Percentiles rank a stretch among this genome's conserved stretches.
phyloP scores from a whole-genome alignment of 2,797 vertebrate species.

The Pipistrellus pipistrellus region DNA sequence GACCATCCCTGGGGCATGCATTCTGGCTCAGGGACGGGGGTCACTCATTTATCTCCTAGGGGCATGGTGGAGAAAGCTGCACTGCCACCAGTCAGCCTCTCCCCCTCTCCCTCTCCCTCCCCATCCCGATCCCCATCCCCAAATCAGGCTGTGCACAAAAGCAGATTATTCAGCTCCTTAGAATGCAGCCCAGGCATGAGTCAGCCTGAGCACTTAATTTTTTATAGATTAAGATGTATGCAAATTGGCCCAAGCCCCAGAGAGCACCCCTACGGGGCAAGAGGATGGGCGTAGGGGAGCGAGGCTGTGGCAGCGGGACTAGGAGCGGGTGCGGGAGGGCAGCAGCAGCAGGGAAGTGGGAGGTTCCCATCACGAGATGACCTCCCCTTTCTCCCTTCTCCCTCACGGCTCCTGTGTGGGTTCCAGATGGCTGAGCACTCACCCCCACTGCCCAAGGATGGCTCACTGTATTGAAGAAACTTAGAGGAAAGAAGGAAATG shows the following conservation, averaged over 20 bases:
- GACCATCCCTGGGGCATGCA: background rate
- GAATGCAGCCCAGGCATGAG: slow-evolving; percentile 89
- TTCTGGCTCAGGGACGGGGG: background rate
- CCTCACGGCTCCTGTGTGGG: background rate
- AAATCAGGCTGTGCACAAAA: slow-evolving; percentile 87
- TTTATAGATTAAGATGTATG: slow-evolving; percentile 92
- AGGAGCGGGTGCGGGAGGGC: slow-evolving; percentile 57
- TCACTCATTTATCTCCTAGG: background rate
- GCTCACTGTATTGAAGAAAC: slow-evolving; percentile 73
- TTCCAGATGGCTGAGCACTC: slow-evolving; percentile 79
- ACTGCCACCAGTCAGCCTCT: slow-evolving; percentile 28
- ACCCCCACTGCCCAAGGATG: slow-evolving; percentile 31
- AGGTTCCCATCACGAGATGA: slow-evolving; percentile 73
- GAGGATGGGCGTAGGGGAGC: slow-evolving; percentile 87
- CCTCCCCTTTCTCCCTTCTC: slow-evolving; percentile 67
- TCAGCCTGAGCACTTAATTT: slow-evolving; percentile 90
- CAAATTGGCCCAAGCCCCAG: slow-evolving; percentile 90
- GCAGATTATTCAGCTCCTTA: slow-evolving; percentile 90
- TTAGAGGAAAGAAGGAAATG: background rate
- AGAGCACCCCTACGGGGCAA: slow-evolving; percentile 88
- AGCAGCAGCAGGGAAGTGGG: slow-evolving; percentile 79
- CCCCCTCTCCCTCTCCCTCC: background rate
- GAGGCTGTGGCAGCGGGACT: slow-evolving; percentile 75
- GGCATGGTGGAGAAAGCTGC: slow-evolving; percentile 13
- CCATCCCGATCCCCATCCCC: slow-evolving; percentile 60